Conservation (phyloP, 2,113 vertebrate genomes). For the human (Homo sapiens) region DNA sequence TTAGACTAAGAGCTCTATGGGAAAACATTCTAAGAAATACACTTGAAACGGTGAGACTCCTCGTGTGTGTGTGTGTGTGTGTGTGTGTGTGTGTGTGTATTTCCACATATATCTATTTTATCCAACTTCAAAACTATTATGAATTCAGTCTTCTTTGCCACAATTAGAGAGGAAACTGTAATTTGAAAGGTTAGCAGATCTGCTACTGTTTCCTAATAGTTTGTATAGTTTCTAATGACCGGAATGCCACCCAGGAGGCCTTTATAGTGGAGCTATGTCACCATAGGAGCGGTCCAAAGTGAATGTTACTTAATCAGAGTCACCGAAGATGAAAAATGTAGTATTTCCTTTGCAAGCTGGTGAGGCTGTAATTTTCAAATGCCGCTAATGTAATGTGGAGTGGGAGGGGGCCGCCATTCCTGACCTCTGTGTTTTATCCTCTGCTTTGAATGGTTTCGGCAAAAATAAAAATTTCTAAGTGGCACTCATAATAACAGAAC, state of each 20-base stretch:
- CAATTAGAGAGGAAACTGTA: conserved; percentile 51
- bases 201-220: conserved; percentile 51
- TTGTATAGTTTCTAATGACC: conserved; percentile 66
- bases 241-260: conserved; percentile 54
- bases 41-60: not conserved
- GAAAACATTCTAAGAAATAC: not conserved
- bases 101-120: not conserved
- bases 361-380: conserved; percentile 68
- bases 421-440: conserved; percentile 34
- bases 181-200: conserved; percentile 53
- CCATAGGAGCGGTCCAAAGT: conserved; percentile 61
- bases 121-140: not conserved
- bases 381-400: conserved; percentile 54
- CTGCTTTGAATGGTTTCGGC: conserved; percentile 53
- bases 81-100: no score
- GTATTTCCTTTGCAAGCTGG: conserved; percentile 58
- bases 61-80: no score
- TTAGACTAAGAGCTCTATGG: not conserved
- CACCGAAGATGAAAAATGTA: conserved; percentile 66
- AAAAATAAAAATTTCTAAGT: conserved; percentile 62
- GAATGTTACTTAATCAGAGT: conserved; percentile 71
- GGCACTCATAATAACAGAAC: conserved; percentile 36
- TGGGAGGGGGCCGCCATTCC: conserved; percentile 42
- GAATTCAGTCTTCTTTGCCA: not conserved
- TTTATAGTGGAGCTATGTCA: conserved; percentile 57